Conservation (phyloP, 30 jellyfish, hydroid and myxozoan species). For the Hydractinia echinata region DNA sequence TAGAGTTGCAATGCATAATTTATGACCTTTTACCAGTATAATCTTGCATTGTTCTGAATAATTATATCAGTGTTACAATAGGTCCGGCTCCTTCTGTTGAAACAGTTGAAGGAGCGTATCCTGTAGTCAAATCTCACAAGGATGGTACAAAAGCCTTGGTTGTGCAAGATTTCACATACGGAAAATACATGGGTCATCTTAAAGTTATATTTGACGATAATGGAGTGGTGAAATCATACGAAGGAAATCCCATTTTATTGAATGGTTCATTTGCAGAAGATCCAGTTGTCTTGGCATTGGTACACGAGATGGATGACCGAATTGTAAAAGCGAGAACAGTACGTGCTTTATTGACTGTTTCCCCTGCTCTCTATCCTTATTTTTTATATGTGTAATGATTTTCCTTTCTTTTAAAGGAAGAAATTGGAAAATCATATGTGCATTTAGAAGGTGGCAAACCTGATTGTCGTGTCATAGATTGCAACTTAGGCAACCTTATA, state of each 20-base stretch:
- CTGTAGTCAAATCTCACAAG: constrained; percentile 54
- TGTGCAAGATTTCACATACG: constrained; percentile 86
- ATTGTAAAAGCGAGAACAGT: constrained; percentile 33
- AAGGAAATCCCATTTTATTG: constrained; percentile 89
- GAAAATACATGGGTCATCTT: constrained; percentile 87
- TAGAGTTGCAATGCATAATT: too few species aligned
- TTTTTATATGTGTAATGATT: not conserved
- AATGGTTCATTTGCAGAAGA: constrained; percentile 66
- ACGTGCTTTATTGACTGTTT: not conserved
- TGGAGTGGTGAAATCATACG: constrained; percentile 56
- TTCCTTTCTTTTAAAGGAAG: constrained; percentile 27
- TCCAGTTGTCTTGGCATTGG: constrained; percentile 47
- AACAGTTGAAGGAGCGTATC: constrained; percentile 71
- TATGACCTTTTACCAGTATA: too few species aligned
- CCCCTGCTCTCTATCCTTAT: not conserved
- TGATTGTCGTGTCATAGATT: constrained; percentile 69
- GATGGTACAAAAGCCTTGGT: constrained; percentile 70
- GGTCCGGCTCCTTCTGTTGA: constrained; percentile 97
- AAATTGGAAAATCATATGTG: constrained; percentile 73
- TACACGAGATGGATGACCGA: constrained; percentile 42
- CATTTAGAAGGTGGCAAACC: constrained; percentile 67
- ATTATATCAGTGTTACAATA: not conserved
- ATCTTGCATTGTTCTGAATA: too few species aligned
- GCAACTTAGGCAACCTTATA: constrained; percentile 85
- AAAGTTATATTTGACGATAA: constrained; percentile 60